Percentiles rank a stretch among this genome's conserved stretches.
phyloP scores from a whole-genome alignment of 2,797 vertebrate genomes.

The Lepus oiostolus region DNA sequence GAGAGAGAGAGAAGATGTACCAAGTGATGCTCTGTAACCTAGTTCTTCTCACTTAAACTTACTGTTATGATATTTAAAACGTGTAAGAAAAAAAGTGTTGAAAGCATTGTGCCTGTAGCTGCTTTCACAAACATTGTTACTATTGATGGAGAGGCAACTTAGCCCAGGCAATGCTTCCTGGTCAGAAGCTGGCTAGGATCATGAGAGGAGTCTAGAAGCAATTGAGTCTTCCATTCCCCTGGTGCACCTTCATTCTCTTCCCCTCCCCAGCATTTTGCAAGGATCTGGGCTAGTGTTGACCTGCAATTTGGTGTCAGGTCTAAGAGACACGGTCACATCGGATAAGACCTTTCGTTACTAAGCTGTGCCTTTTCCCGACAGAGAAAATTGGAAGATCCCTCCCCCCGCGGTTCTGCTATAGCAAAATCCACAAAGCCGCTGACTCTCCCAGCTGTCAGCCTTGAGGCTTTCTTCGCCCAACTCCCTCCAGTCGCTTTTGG shows the following conservation, averaged over 20 bases:
- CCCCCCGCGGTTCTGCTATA: neutral
- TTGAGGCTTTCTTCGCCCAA: neutral
- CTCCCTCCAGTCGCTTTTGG: neutral
- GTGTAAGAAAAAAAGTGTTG: neutral
- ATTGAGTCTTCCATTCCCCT: neutral
- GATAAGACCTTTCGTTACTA: neutral
- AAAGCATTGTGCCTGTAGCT: neutral
- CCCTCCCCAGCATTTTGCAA: neutral
- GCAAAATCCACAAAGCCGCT: neutral
- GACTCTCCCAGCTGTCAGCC: neutral
- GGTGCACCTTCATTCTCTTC: neutral
- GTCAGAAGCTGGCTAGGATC: neutral
- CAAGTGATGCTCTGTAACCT: neutral
- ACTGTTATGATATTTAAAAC: neutral
- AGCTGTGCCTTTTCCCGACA: neutral
- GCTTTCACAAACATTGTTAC: neutral
- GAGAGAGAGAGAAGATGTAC: neutral
- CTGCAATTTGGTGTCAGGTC: neutral
- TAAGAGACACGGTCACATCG: neutral
- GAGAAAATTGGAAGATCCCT: neutral
- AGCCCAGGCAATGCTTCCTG: neutral
- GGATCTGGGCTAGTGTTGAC: neutral
- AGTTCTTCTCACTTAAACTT: neutral
- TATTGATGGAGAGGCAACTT: constrained; percentile 8
- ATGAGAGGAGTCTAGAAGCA: constrained; percentile 46